Evolutionary conservation across 2,113 vertebrate species (phyloP), one percentile per base, ranked within the genome.

Genomic region (Platichthys stellatus): DNA sequence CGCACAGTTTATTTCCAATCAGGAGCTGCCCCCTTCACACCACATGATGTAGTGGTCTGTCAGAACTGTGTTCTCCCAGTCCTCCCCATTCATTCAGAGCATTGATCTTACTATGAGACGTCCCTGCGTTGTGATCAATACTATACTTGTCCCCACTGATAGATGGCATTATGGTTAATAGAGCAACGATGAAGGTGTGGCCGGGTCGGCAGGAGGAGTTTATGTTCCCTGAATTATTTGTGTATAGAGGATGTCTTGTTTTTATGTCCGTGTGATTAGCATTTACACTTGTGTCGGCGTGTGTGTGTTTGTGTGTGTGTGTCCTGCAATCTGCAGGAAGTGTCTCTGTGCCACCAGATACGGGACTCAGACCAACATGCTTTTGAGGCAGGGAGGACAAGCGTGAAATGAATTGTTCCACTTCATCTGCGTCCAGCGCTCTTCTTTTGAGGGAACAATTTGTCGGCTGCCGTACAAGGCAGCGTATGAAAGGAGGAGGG

Each of bases 361-460:
- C 93, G 93, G 94, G 95, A 95, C 95, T 96, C 94, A 95, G 96
- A 96, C 97, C 95, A 96, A 95, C 95, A 90, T 92, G 92, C 94
- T 93, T 96, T 96, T 95, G 95, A 96, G 94, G 91, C 92, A 87
- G 92, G 92, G 95, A 96, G 95, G 97, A 97, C 96, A 97, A 95
- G 96, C 96, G 95, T 97, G 96, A 98, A 98, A 99, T 98, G 95
- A 98, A 97, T 98, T 96, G 97, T 97, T 98, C 96, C 96, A 97
- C 96, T 97, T 95, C 95, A 95, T 96, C 95, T 97, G 95, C 94
- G 91, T 90, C 93, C 94, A 91, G 93, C 89, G 86, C 95, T 83
- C 96, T 93, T 96, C 94, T 95, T 97, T 95, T 95, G 92, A 95
- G 93, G 94, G 95, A 94, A 94, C 95, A 95, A 96, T 97, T 97